Evolutionary conservation across 2,888 invertebrate species (phyloP).

Genomic region (Conistra vaccinii): DNA sequence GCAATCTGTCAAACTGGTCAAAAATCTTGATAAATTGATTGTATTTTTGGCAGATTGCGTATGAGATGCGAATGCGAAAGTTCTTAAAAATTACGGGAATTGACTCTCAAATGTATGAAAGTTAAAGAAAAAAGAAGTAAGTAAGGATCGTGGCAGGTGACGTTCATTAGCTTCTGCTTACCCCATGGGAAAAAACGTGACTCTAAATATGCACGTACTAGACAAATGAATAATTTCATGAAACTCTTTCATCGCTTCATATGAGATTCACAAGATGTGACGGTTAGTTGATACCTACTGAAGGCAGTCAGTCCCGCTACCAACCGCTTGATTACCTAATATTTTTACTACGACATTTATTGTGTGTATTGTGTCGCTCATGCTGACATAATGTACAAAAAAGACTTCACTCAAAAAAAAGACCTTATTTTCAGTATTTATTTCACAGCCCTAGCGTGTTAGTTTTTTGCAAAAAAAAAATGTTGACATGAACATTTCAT

Average conservation of each 20-base stretch:
- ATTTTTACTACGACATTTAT: neutral
- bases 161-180: neutral
- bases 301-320: neutral
- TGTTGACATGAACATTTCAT: neutral
- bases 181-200: neutral
- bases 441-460: too few species aligned
- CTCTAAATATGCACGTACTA: neutral
- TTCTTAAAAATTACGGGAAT: too few species aligned
- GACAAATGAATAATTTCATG: neutral
- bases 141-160: too few species aligned
- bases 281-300: too few species aligned
- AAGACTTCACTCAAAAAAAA: neutral
- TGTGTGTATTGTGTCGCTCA: neutral
- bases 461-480: too few species aligned
- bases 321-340: neutral
- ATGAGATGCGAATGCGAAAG: too few species aligned
- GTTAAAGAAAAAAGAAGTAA: too few species aligned
- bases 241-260: conserved; percentile 1
- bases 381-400: neutral
- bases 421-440: neutral
- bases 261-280: neutral
- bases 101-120: too few species aligned
- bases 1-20: too few species aligned
- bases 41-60: too few species aligned
- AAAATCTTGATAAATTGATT: too few species aligned